Percentiles rank a stretch among this genome's conserved stretches.
Evolutionary conservation across 2,797 vertebrate genomes (phyloP).

Genomic region (Paramormyrops hopkinsi): DNA sequence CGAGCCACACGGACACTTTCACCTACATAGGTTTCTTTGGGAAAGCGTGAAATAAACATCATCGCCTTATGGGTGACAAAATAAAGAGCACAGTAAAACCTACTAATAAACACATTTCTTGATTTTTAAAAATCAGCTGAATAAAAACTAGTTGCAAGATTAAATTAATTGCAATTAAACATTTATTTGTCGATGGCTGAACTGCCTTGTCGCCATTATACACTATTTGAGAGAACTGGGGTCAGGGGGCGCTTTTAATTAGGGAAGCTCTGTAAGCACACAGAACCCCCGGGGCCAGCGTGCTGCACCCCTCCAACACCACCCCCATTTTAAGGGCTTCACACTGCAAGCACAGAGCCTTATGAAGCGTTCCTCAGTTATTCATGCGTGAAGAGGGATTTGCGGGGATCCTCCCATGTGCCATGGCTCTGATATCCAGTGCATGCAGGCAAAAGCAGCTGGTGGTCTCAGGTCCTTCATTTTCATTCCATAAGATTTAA

Average conservation of each 20-base stretch:
- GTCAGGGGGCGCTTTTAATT: slow-evolving; percentile 53
- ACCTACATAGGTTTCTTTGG: background rate
- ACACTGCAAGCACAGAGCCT: slow-evolving; percentile 38
- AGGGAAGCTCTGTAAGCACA: slow-evolving; percentile 45
- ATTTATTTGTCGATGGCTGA: background rate
- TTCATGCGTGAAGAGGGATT: background rate
- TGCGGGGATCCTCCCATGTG: background rate
- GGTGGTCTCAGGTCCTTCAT: background rate
- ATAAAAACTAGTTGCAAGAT: background rate
- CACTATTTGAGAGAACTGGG: slow-evolving; percentile 24
- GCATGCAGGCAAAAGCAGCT: background rate
- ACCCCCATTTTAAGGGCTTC: slow-evolving; percentile 44
- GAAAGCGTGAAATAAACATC: background rate
- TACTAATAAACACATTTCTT: background rate
- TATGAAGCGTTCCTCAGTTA: slow-evolving; percentile 6
- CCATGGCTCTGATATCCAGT: background rate
- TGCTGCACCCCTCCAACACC: slow-evolving; percentile 26
- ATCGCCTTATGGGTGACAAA: background rate
- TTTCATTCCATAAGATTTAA: background rate
- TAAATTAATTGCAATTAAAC: background rate
- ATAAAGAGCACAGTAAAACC: background rate
- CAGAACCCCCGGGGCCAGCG: slow-evolving; percentile 48
- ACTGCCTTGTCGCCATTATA: background rate
- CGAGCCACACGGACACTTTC: background rate
- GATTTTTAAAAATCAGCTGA: background rate